phyloP scores from a whole-genome alignment of 2,113 vertebrate genomes.

The Peromyscus leucopus region DNA sequence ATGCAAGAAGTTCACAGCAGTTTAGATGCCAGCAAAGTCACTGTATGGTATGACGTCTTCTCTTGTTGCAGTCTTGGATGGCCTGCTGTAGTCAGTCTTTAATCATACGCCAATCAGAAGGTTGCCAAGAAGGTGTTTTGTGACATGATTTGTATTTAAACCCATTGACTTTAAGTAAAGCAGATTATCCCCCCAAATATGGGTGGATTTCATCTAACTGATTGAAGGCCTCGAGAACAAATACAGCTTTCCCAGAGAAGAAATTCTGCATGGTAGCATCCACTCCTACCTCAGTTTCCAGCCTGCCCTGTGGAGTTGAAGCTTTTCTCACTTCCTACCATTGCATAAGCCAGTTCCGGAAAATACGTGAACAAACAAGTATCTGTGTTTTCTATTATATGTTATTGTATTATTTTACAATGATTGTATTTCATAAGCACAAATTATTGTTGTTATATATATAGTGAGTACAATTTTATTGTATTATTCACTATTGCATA shows the following conservation, averaged over 20 bases:
- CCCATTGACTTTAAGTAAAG: not conserved
- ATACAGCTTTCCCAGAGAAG: not conserved
- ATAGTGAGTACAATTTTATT: not conserved
- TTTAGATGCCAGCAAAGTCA: not conserved
- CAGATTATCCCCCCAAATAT: not conserved
- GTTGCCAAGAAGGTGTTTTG: not conserved
- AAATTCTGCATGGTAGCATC: not conserved
- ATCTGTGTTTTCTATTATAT: not conserved
- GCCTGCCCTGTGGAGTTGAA: not conserved
- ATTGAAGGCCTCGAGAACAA: not conserved
- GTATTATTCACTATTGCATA: not conserved
- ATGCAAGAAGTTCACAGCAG: not conserved
- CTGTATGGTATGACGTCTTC: not conserved
- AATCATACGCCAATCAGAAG: no score
- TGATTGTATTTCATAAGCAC: not conserved
- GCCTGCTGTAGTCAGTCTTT: not conserved
- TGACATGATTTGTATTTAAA: not conserved
- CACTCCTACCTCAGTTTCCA: not conserved
- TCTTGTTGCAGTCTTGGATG: fast-evolving
- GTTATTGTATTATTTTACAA: not conserved
- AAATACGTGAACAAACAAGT: not conserved
- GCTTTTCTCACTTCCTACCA: not conserved
- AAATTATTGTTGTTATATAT: not conserved
- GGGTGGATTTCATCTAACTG: not conserved
- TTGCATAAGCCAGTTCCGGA: not conserved